phyloP scores from a whole-genome alignment of 2,113 vertebrate genomes.

The Sardina pilchardus region DNA sequence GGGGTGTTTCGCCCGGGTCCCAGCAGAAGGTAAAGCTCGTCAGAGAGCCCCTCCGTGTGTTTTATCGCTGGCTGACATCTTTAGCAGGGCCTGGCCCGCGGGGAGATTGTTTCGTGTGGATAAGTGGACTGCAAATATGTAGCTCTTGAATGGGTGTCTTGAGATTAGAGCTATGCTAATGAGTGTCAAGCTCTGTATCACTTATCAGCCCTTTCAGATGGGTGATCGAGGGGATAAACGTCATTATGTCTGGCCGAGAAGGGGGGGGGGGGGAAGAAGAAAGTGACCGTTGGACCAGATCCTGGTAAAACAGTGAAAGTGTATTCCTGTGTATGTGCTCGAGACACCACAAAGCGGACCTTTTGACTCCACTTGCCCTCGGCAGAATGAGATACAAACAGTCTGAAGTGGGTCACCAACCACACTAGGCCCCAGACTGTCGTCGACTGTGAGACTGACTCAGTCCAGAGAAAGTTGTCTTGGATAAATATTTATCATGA shows the following conservation, averaged over 20 bases:
- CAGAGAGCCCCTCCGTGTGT: background rate
- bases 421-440: background rate
- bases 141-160: background rate
- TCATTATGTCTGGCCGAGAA: background rate
- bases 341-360: slow-evolving; percentile 5
- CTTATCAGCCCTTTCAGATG: background rate
- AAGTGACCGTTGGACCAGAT: background rate
- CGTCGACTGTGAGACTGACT: background rate
- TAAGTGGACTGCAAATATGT: background rate
- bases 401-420: background rate
- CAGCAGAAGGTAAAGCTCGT: background rate
- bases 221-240: background rate
- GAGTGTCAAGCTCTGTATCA: background rate
- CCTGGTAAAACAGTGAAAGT: background rate
- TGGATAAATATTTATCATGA: background rate
- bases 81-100: background rate
- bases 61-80: background rate
- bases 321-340: background rate
- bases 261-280: background rate
- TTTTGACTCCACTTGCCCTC: background rate
- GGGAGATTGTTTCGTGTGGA: background rate
- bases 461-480: background rate
- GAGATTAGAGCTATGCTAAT: slow-evolving; percentile 12
- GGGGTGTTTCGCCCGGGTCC: background rate
- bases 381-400: background rate